These are phyloP conservation scores for Drosophila formosana DNA, from an alignment of 2,888 invertebrate genomes.

Conservation along the genomic window DNA sequence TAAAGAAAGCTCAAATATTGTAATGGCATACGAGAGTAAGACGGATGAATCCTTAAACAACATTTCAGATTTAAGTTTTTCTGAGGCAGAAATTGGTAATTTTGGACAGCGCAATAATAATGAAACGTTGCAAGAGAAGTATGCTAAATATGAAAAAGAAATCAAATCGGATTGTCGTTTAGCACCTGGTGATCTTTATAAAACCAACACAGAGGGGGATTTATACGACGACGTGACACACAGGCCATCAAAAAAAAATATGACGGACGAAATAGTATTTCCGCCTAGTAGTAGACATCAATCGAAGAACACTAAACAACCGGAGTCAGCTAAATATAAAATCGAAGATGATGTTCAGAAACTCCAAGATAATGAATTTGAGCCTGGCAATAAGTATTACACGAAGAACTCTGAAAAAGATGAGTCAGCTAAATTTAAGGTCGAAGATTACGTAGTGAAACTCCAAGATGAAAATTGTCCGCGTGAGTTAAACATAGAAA, in stretches of 20 bases:
- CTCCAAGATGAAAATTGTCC: not conserved
- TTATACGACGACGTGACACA: not conserved
- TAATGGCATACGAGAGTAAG: not conserved
- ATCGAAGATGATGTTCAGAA: not conserved
- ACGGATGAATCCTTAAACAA: not conserved
- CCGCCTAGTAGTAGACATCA: not conserved
- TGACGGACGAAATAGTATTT: not conserved
- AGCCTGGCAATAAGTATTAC: too few species aligned
- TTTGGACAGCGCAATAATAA: not conserved
- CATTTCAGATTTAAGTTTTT: not conserved
- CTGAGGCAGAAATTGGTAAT: not conserved
- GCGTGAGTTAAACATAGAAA: not conserved
- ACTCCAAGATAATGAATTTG: not conserved
- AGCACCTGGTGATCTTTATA: constrained; percentile 3
- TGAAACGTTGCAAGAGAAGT: not conserved
- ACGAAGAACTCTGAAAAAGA: too few species aligned
- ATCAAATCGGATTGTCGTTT: constrained; percentile 1
- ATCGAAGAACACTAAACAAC: not conserved
- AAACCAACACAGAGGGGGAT: not conserved
- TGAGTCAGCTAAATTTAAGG: not conserved
- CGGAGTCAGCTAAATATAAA: not conserved
- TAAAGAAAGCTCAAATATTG: not conserved
- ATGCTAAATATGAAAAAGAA: not conserved
- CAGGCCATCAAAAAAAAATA: not conserved
- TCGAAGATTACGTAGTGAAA: not conserved